A percentile compares a stretch with the other conserved stretches of the same genome.
Evolutionary conservation across 2,113 vertebrate species (phyloP).

Genomic region (Toxotes jaculatrix): DNA sequence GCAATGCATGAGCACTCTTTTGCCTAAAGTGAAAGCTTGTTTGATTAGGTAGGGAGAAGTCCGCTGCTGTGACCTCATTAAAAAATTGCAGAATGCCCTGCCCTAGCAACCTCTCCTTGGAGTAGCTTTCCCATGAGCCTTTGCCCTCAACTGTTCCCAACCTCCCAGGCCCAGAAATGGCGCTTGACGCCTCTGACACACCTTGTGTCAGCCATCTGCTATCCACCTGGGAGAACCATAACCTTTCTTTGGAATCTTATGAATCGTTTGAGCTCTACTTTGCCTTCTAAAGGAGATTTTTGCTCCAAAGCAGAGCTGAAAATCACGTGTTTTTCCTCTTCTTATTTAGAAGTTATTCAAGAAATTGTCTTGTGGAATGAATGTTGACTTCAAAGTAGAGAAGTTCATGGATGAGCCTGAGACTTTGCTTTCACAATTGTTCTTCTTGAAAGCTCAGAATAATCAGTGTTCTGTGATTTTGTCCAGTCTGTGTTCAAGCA

Average conservation of each 20-base stretch:
- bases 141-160: slow-evolving; percentile 64
- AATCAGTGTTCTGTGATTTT: not conserved
- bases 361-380: not conserved
- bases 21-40: slow-evolving; percentile 42
- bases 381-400: not conserved
- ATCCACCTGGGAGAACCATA: slow-evolving; percentile 26
- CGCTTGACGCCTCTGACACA: slow-evolving; percentile 55
- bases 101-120: slow-evolving; percentile 68
- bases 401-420: not conserved
- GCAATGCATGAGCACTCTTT: slow-evolving; percentile 1
- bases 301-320: slow-evolving; percentile 1
- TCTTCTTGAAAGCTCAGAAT: slow-evolving; percentile 12
- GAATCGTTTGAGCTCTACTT: slow-evolving; percentile 15
- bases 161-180: slow-evolving; percentile 47
- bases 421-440: not conserved
- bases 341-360: not conserved
- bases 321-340: not conserved
- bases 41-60: slow-evolving; percentile 43
- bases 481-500: not conserved
- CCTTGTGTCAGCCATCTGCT: slow-evolving; percentile 66
- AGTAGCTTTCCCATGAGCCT: slow-evolving; percentile 73
- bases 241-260: slow-evolving; percentile 44
- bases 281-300: slow-evolving; percentile 23
- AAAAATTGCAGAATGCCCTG: slow-evolving; percentile 48
- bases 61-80: slow-evolving; percentile 69